Evolutionary conservation across 1,140 invertebrate species (phyloP), one percentile per base, ranked within the genome.

Genomic region (Drosophila fuyamai): DNA sequence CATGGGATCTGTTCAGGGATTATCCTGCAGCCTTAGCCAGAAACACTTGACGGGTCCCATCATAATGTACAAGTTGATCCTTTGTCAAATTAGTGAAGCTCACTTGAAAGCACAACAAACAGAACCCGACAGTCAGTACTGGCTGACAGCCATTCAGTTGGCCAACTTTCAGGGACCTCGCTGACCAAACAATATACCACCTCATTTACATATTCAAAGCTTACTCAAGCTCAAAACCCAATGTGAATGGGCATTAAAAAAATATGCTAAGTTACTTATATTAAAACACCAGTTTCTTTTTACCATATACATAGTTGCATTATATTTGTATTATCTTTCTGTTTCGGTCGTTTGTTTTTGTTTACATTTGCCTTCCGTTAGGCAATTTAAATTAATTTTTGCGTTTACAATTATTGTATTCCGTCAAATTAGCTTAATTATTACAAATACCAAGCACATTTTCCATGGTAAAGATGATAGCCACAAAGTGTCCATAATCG

Each of bases 361-460:
- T 32, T 32, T 32, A 32, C 60, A 48, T 38, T 65, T 23, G 9
- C 44, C 47, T 41, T 51, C 10, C 18, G 35, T 44, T 58, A 32
- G 68, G 67, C 51, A 57, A 56, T 57, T 57, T 35, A 18, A 32
- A 36, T 66, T 54, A 29, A 71, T 48, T 62, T 76, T 67, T 72
- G 41, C 76, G 79, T 84, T 79, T 84, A 90, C 76, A 84, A 70
- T 89, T 89, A 89, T 89, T 89, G 84, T 90, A 78, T 90, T 81
- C 59, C 82, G 84, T 89, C 84, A 81, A 90, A 89, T 81, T 89
- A 89, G 73, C 85, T 89, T 89, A 89, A 84, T 84, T 75, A 72
- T 83, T 84, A 78, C 68, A 81, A 77, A 77, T 77, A 81, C 59
- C 47, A 40, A 66, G 61, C 47, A 81, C 67, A 66, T 81, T 66